Evolutionary conservation across 2,113 vertebrate species (phyloP).

Genomic region (Gavialis gangeticus): DNA sequence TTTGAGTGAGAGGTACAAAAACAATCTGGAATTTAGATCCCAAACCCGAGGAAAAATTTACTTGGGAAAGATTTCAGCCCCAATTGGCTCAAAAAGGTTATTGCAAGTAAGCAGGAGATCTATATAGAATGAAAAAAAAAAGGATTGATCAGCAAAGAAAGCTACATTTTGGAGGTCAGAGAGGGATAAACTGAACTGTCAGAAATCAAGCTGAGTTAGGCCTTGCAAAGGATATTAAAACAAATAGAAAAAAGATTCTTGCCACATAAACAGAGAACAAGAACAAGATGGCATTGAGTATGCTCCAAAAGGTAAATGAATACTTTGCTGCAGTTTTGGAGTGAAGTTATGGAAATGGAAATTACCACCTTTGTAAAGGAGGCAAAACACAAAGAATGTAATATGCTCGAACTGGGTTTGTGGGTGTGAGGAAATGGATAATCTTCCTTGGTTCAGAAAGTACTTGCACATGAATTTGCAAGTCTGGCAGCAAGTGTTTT

Average conservation of each 20-base stretch:
- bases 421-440: not conserved
- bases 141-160: not conserved
- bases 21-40: not conserved
- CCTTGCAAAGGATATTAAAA: slow-evolving; percentile 15
- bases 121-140: too few species aligned
- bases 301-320: not conserved
- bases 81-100: slow-evolving; percentile 7
- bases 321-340: not conserved
- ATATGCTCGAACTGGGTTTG: not conserved
- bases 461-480: not conserved
- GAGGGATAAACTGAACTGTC: slow-evolving; percentile 13
- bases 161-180: slow-evolving; percentile 23
- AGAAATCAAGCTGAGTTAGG: not conserved
- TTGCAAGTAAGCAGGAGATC: not conserved
- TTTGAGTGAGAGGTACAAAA: not conserved
- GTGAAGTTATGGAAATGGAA: not conserved
- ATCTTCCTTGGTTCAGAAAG: too few species aligned
- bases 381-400: not conserved
- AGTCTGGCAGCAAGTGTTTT: not conserved
- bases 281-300: not conserved
- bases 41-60: not conserved
- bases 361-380: not conserved
- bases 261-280: not conserved
- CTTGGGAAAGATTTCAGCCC: not conserved
- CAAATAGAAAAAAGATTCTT: slow-evolving; percentile 7